Evolutionary conservation across 2,113 vertebrate genomes (phyloP).

Genomic region (Nansenia antarctica): DNA sequence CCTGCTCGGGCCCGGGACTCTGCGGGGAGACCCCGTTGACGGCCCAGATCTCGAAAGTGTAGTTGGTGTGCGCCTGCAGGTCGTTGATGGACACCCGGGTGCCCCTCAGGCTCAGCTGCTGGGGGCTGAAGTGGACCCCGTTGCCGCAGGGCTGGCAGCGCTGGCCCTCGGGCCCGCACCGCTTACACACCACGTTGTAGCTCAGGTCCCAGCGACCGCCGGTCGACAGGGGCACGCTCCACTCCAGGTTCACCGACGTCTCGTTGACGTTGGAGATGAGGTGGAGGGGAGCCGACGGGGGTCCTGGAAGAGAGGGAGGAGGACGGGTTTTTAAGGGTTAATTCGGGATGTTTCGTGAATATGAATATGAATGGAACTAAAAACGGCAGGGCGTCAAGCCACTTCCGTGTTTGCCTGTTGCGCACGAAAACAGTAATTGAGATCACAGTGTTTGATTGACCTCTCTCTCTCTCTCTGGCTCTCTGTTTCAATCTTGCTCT

Average conservation of each 20-base stretch:
- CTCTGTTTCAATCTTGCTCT: no score
- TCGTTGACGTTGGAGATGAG: conserved; percentile 98
- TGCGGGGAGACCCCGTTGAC: conserved; percentile 94
- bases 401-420: background rate
- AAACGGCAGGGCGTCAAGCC: no score
- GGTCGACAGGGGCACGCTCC: conserved; percentile 87
- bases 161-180: conserved; percentile 81
- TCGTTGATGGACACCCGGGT: conserved; percentile 94
- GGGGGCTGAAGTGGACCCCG: conserved; percentile 91
- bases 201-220: conserved; percentile 92
- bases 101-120: conserved; percentile 86
- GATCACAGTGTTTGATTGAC: background rate
- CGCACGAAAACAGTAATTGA: background rate
- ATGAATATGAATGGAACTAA: no score
- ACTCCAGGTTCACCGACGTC: conserved; percentile 96
- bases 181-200: conserved; percentile 93
- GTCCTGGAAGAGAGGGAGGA: conserved; percentile 70
- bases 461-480: conserved; percentile 24
- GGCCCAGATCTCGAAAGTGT: conserved; percentile 97
- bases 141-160: conserved; percentile 90
- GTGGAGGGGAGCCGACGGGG: conserved; percentile 90
- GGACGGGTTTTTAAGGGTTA: background rate
- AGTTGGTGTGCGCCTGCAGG: conserved; percentile 97
- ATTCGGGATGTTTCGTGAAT: no score
- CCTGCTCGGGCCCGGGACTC: conserved; percentile 89